phyloP scores from a whole-genome alignment of 2,113 vertebrate species.

The Clupea harengus region DNA sequence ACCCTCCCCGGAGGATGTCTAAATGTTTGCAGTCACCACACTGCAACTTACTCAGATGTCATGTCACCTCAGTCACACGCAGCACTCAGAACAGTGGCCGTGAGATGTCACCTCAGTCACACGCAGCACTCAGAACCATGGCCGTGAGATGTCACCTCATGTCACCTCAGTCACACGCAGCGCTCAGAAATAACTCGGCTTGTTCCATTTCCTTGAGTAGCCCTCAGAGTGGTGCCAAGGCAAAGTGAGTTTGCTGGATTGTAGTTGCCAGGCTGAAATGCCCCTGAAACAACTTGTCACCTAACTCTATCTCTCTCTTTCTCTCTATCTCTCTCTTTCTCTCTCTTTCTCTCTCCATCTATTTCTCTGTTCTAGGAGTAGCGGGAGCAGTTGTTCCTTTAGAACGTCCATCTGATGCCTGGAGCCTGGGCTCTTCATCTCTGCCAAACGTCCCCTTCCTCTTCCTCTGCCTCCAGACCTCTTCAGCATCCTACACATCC shows the following conservation, averaged over 20 bases:
- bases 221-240: too few species aligned
- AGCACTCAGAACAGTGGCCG: too few species aligned
- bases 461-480: neutral
- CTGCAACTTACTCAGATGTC: too few species aligned
- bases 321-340: neutral
- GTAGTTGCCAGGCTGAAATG: neutral
- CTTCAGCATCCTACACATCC: conserved; percentile 12
- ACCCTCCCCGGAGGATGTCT: too few species aligned
- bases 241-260: neutral
- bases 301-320: neutral
- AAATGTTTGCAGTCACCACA: too few species aligned
- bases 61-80: too few species aligned
- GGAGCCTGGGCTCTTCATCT: neutral
- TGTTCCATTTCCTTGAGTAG: too few species aligned
- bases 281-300: neutral
- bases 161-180: too few species aligned
- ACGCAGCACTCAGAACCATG: too few species aligned
- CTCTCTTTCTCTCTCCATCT: neutral
- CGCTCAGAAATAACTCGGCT: too few species aligned
- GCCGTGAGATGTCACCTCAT: too few species aligned
- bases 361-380: neutral
- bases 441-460: neutral
- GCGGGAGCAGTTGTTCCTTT: neutral
- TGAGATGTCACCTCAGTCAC: too few species aligned
- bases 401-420: neutral